Conservation (phyloP, 2,797 vertebrate species). For the Heteromormyrus szaboi region DNA sequence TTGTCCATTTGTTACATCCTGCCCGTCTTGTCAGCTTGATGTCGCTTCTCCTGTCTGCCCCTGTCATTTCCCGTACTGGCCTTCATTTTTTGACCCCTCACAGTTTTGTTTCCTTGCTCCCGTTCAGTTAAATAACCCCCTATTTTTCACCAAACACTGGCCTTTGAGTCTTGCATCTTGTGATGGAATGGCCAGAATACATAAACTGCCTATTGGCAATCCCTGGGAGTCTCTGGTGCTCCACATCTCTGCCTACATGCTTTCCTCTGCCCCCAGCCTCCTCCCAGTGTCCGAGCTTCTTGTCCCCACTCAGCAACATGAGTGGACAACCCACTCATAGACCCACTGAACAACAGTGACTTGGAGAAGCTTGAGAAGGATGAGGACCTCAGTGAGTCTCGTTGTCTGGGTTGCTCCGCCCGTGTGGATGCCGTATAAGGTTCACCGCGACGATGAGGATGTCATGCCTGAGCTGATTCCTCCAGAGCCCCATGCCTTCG, state of each 20-base stretch:
- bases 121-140: not conserved
- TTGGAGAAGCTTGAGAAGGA: not conserved
- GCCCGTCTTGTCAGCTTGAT: not conserved
- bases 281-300: not conserved
- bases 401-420: not conserved
- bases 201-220: not conserved
- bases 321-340: not conserved
- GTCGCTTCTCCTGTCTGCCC: not conserved
- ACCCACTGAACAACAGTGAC: not conserved
- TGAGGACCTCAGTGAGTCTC: not conserved
- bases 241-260: not conserved
- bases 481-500: not conserved
- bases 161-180: not conserved
- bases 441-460: not conserved
- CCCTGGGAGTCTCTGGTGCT: not conserved
- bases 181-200: not conserved
- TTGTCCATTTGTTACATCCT: not conserved
- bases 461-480: not conserved
- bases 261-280: not conserved
- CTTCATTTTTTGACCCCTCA: not conserved
- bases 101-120: not conserved
- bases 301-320: not conserved
- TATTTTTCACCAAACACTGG: not conserved
- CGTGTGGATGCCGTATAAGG: not conserved
- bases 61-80: not conserved